Percentiles rank a stretch among this genome's conserved stretches.
Conservation (phyloP, 2,113 vertebrate species). For the Hippocampus guttulatus region DNA sequence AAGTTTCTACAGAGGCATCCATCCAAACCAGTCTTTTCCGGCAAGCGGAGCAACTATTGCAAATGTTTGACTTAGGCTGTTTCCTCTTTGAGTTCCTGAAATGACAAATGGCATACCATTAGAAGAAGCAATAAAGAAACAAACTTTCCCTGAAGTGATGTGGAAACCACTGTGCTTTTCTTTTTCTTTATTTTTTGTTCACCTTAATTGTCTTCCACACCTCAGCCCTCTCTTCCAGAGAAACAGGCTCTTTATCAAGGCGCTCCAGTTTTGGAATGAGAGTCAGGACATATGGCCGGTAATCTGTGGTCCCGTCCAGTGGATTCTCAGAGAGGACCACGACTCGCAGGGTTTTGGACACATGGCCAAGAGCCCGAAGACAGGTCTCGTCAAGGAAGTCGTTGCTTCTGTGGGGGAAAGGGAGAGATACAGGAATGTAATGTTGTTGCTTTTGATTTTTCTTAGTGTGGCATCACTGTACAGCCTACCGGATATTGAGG, state of each 20-base stretch:
- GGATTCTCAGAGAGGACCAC: constrained; percentile 85
- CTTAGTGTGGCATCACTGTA: background rate
- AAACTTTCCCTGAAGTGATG: background rate
- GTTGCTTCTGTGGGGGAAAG: constrained; percentile 59
- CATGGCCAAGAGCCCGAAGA: constrained; percentile 40
- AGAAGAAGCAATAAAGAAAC: background rate
- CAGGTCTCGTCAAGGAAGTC: constrained; percentile 42
- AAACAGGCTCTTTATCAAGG: constrained; percentile 80
- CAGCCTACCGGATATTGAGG: constrained; percentile 76
- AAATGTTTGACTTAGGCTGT: constrained; percentile 33
- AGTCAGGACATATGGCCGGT: constrained; percentile 73
- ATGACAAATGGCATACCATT: constrained; percentile 29
- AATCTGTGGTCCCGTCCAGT: constrained; percentile 63
- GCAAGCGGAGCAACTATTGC: constrained; percentile 22
- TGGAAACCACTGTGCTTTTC: background rate
- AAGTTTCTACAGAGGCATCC: background rate
- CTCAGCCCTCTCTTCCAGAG: constrained; percentile 76
- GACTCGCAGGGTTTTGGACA: constrained; percentile 67
- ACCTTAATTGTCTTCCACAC: constrained; percentile 62
- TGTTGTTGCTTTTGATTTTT: background rate
- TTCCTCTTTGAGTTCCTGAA: constrained; percentile 58
- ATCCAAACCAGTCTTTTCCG: constrained; percentile 15
- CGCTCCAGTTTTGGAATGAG: constrained; percentile 73
- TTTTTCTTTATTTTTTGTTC: background rate
- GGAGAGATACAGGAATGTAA: background rate